Conservation (phyloP, 2,888 invertebrate genomes). For the Nebria brevicollis region DNA sequence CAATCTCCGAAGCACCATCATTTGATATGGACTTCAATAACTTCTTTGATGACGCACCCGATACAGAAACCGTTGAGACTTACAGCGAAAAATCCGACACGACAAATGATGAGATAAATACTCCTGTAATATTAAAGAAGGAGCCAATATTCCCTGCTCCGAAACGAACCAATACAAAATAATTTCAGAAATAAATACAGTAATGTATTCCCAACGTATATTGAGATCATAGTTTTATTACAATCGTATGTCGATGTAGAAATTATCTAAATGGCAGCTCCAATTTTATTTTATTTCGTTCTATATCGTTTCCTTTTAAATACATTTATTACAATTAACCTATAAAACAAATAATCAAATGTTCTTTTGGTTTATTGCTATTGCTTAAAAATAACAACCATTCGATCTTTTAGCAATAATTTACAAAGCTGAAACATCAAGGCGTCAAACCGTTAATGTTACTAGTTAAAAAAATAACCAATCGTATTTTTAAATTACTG, state of each 20-base stretch:
- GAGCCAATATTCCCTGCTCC: constrained; percentile 22
- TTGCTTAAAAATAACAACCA: too few species aligned
- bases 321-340: neutral
- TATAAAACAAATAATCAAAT: neutral
- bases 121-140: constrained; percentile 33
- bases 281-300: neutral
- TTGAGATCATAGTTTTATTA: too few species aligned
- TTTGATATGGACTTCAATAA: constrained; percentile 34
- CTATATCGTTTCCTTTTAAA: neutral
- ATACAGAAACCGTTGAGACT: neutral
- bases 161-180: constrained; percentile 31
- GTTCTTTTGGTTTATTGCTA: too few species aligned
- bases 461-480: too few species aligned
- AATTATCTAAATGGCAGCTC: neutral
- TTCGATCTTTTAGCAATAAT: too few species aligned
- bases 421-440: too few species aligned
- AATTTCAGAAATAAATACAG: neutral
- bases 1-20: neutral
- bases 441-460: too few species aligned
- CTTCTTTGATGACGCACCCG: constrained; percentile 37
- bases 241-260: neutral
- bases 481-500: too few species aligned
- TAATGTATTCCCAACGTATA: too few species aligned
- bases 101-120: constrained; percentile 23
- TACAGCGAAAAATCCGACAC: neutral